Percentiles rank a stretch among this genome's conserved stretches.
Conservation (phyloP, 2,888 invertebrate species). For the Drosophila silvestris region DNA sequence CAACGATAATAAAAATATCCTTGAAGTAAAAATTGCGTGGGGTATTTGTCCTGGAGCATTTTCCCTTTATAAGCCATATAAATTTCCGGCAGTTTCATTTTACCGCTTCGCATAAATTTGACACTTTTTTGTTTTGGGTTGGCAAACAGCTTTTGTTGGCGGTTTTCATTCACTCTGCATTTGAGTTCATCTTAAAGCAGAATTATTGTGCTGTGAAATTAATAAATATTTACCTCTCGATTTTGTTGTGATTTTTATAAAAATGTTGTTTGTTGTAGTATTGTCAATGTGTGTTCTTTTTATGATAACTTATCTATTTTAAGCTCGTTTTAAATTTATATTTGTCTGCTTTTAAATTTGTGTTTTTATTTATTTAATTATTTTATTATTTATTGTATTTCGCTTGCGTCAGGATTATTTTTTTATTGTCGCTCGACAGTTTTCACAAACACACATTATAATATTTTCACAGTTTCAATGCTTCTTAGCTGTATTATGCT, state of each 20-base stretch:
- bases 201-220: slow-evolving; percentile 56
- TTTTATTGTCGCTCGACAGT: slow-evolving; percentile 10
- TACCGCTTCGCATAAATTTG: slow-evolving; percentile 68
- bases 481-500: slow-evolving; percentile 3
- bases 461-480: slow-evolving; percentile 9
- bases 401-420: slow-evolving; percentile 4
- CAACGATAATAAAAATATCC: slow-evolving; percentile 58
- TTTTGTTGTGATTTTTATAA: slow-evolving; percentile 8
- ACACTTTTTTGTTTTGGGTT: slow-evolving; percentile 41
- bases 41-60: slow-evolving; percentile 40
- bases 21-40: slow-evolving; percentile 50
- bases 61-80: slow-evolving; percentile 67
- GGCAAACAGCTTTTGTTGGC: slow-evolving; percentile 15
- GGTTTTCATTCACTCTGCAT: slow-evolving; percentile 22
- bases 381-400: slow-evolving; percentile 5
- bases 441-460: slow-evolving; percentile 5
- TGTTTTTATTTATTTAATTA: slow-evolving; percentile 1
- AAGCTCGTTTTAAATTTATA: not conserved
- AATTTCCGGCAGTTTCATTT: slow-evolving; percentile 73
- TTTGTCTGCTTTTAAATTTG: not conserved
- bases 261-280: not conserved
- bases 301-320: not conserved
- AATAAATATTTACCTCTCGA: slow-evolving; percentile 69
- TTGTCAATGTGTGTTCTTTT: not conserved
- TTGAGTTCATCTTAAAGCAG: slow-evolving; percentile 56